A percentile compares a stretch with the other conserved stretches of the same genome.
Evolutionary conservation across 2,113 vertebrate genomes (phyloP).

Genomic region (Oryzias curvinotus): DNA sequence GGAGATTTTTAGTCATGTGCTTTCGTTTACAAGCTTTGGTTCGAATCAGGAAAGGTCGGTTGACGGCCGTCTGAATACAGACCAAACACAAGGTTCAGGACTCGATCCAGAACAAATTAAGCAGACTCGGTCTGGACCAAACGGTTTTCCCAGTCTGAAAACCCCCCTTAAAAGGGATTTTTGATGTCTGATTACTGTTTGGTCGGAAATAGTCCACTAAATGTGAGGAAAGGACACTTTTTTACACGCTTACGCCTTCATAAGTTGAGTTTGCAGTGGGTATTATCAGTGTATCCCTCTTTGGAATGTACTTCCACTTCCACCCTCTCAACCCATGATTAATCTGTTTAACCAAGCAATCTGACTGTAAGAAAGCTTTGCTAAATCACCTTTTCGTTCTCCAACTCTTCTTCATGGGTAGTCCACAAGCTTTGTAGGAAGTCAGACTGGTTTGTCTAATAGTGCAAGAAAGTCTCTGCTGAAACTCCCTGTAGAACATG

Average conservation of each 20-base stretch:
- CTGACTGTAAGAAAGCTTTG: conserved; percentile 50
- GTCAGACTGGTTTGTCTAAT: conserved; percentile 67
- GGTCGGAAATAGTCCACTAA: neutral
- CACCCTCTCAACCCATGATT: conserved; percentile 66
- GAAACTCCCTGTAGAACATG: conserved; percentile 54
- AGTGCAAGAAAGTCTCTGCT: conserved; percentile 40
- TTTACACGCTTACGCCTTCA: neutral
- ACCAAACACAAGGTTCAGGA: no score
- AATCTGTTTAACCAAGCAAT: conserved; percentile 68
- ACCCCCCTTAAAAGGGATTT: no score
- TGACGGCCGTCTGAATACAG: no score
- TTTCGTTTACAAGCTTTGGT: no score
- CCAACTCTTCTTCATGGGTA: neutral
- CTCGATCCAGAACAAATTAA: no score
- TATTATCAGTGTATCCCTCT: conserved; percentile 39
- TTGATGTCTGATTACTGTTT: no score
- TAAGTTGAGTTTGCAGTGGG: conserved; percentile 28
- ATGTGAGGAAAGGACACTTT: neutral
- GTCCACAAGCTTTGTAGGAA: conserved; percentile 10
- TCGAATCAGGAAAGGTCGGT: no score
- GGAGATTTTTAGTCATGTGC: no score
- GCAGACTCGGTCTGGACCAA: no score
- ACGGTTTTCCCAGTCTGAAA: no score
- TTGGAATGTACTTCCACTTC: conserved; percentile 68
- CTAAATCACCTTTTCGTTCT: conserved; percentile 34